phyloP scores from a whole-genome alignment of 1,140 invertebrate genomes.

The Gonatopus flavifemur region DNA sequence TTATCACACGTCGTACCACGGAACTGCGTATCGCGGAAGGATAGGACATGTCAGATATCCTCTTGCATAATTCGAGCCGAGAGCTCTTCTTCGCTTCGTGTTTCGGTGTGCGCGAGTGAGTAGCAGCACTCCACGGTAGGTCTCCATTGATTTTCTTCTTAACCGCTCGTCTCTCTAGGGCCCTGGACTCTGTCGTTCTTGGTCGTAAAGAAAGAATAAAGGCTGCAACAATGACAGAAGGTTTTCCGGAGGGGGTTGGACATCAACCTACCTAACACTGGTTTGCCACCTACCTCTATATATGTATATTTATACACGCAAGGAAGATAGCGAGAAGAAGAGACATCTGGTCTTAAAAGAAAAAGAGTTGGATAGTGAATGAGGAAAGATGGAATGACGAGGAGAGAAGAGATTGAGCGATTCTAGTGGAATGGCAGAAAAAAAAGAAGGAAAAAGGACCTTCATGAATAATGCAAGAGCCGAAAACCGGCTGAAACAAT shows the following conservation, averaged over 20 bases:
- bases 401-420: background rate
- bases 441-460: constrained; percentile 20
- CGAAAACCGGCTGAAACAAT: constrained; percentile 39
- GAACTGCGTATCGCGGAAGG: too few relatives aligned
- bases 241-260: constrained; percentile 15
- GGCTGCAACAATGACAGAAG: constrained; percentile 21
- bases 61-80: constrained; percentile 17
- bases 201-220: constrained; percentile 22
- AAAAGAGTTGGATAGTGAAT: too few relatives aligned
- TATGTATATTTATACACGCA: background rate
- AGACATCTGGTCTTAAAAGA: too few relatives aligned
- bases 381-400: background rate
- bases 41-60: too few relatives aligned
- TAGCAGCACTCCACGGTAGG: background rate
- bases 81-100: constrained; percentile 14
- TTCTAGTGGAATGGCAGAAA: constrained; percentile 21
- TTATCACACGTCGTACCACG: too few relatives aligned
- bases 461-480: constrained; percentile 38
- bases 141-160: constrained; percentile 23
- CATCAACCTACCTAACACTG: too few relatives aligned
- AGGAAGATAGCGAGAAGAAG: background rate
- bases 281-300: background rate
- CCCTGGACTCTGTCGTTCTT: constrained; percentile 7
- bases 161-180: constrained; percentile 15
- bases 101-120: background rate